Evolutionary conservation across 2,113 vertebrate genomes (phyloP).

Genomic region (Telmatochromis bifrenatus): DNA sequence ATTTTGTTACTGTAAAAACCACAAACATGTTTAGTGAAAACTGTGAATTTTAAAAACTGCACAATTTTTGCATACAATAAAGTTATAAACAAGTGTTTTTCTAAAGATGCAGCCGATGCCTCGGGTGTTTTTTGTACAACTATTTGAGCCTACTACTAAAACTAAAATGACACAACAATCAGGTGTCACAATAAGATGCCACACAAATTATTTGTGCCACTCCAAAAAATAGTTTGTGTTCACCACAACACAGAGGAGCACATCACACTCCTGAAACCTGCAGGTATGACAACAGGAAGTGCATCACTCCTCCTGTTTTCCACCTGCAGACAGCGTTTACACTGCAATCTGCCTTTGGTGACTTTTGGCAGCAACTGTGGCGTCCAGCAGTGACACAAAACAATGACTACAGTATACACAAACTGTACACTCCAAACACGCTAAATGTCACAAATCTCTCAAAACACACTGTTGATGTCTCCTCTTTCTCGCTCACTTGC

Average conservation of each 20-base stretch:
- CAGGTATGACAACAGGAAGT: not conserved
- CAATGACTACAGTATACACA: not conserved
- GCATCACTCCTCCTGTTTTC: not conserved
- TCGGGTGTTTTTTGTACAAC: fast-evolving
- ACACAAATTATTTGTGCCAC: not conserved
- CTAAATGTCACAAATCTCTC: not conserved
- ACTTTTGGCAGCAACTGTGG: fast-evolving
- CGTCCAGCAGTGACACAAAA: not conserved
- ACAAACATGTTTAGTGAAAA: fast-evolving
- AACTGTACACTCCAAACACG: not conserved
- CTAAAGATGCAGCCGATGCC: not conserved
- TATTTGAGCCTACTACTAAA: fast-evolving
- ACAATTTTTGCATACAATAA: not conserved
- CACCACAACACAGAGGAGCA: not conserved
- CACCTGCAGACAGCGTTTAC: not conserved
- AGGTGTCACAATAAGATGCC: not conserved
- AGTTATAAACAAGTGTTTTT: not conserved
- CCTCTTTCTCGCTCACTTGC: not conserved
- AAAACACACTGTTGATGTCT: not conserved
- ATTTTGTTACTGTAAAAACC: not conserved
- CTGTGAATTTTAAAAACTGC: not conserved
- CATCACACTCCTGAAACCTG: not conserved
- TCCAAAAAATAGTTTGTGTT: not conserved
- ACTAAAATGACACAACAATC: not conserved
- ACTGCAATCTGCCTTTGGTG: not conserved